These are phyloP conservation scores for Copsychus sechellarum DNA, from an alignment of 2,113 vertebrate genomes.

Conservation along the genomic window DNA sequence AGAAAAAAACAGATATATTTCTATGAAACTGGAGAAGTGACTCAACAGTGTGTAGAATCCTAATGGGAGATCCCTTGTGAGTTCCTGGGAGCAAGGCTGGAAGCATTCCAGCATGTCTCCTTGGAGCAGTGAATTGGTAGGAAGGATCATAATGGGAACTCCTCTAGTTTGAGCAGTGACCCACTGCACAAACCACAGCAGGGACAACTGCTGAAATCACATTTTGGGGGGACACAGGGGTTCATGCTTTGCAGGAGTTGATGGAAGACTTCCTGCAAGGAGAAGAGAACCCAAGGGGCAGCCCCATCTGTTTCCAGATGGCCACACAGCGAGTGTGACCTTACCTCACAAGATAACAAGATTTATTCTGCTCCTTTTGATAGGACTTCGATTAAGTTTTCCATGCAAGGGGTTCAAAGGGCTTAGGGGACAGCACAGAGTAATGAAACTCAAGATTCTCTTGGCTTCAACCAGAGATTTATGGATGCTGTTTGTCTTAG, in stretches of 20 bases:
- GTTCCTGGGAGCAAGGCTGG: background rate
- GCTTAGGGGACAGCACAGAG: background rate
- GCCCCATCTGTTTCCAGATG: background rate
- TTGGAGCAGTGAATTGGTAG: background rate
- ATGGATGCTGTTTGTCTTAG: slow-evolving; percentile 15
- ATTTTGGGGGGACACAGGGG: background rate
- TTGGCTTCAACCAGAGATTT: slow-evolving; percentile 22
- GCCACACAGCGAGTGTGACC: slow-evolving; percentile 8
- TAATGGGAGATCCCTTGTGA: background rate
- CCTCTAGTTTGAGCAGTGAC: background rate
- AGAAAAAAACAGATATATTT: background rate
- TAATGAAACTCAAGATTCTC: background rate
- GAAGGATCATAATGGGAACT: background rate
- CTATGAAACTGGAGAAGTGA: background rate
- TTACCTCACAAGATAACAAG: background rate
- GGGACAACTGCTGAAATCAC: background rate
- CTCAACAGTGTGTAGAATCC: background rate
- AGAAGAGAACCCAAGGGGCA: slow-evolving; percentile 2
- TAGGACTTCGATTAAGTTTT: background rate
- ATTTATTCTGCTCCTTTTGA: slow-evolving; percentile 45
- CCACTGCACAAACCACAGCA: background rate
- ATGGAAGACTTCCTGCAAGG: slow-evolving; percentile 56
- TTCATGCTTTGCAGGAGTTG: background rate
- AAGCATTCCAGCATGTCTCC: background rate
- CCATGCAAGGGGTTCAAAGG: background rate